Evolutionary conservation across 2,797 vertebrate species (phyloP).

Genomic region (Anolis apletophallus): DNA sequence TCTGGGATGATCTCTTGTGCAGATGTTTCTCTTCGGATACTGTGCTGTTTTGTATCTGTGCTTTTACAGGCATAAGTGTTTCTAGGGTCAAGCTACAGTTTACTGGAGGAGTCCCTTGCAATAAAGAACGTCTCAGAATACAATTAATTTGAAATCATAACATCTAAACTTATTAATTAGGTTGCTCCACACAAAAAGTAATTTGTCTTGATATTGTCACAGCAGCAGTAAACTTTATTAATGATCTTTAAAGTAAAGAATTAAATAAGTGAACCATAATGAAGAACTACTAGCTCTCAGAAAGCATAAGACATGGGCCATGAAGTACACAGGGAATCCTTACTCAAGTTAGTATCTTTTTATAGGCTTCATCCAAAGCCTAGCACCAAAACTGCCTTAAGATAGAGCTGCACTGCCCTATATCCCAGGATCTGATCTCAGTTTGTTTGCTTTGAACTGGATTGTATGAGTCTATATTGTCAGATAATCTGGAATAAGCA

Average conservation of each 20-base stretch:
- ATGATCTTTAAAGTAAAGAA: constrained; percentile 16
- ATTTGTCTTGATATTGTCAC: constrained; percentile 4
- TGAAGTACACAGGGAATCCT: not conserved
- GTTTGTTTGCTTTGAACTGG: too few species aligned
- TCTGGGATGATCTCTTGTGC: not conserved
- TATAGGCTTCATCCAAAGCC: not conserved
- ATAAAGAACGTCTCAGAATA: not conserved
- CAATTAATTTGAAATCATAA: constrained; percentile 6
- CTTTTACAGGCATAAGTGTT: not conserved
- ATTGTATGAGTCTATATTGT: too few species aligned
- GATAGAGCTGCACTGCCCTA: too few species aligned
- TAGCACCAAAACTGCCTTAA: too few species aligned
- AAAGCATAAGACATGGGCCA: not conserved
- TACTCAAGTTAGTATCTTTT: not conserved
- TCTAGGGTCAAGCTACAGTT: too few species aligned
- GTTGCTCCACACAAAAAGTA: not conserved
- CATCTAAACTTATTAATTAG: not conserved
- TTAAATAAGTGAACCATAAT: not conserved
- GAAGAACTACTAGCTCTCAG: not conserved
- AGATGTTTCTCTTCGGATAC: not conserved
- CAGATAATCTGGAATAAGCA: too few species aligned
- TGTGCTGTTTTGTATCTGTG: not conserved
- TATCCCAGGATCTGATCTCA: too few species aligned
- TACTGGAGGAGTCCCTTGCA: too few species aligned
- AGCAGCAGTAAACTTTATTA: constrained; percentile 15